A percentile compares a stretch with the other conserved stretches of the same genome.
Conservation (phyloP, 1,140 invertebrate species). For the Pomacea maculata region DNA sequence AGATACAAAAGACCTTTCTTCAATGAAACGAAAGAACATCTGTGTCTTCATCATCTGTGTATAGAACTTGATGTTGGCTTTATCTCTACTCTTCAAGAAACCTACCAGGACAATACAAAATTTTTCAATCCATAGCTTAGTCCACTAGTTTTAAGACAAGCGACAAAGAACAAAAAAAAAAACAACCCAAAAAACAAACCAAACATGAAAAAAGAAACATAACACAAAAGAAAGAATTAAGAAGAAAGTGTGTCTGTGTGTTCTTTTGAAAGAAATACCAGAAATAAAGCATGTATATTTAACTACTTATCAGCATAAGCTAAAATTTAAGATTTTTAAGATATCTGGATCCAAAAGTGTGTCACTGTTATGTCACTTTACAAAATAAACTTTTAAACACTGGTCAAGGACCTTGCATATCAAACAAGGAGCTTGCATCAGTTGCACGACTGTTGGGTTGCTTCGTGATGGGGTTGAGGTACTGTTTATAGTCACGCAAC, state of each 20-base stretch:
- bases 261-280: too few relatives aligned
- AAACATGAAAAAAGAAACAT: neutral
- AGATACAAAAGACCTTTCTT: constrained; percentile 97
- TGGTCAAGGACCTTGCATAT: constrained; percentile 81
- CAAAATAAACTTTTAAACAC: too few relatives aligned
- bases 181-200: neutral
- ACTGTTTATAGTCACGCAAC: constrained; percentile 89
- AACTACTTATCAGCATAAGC: too few relatives aligned
- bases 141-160: neutral
- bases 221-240: neutral
- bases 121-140: neutral
- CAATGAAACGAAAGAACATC: constrained; percentile 98
- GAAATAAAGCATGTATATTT: too few relatives aligned
- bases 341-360: too few relatives aligned
- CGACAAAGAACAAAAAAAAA: neutral
- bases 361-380: too few relatives aligned
- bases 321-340: too few relatives aligned
- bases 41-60: constrained; percentile 89
- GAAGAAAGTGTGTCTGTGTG: neutral
- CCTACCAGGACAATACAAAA: constrained; percentile 61
- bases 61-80: constrained; percentile 92
- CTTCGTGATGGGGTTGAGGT: constrained; percentile 92
- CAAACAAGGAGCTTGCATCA: constrained; percentile 93
- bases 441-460: constrained; percentile 89
- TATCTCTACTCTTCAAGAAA: constrained; percentile 75